Evolutionary conservation across 2,888 invertebrate species (phyloP).

Genomic region (Acronicta leporina): DNA sequence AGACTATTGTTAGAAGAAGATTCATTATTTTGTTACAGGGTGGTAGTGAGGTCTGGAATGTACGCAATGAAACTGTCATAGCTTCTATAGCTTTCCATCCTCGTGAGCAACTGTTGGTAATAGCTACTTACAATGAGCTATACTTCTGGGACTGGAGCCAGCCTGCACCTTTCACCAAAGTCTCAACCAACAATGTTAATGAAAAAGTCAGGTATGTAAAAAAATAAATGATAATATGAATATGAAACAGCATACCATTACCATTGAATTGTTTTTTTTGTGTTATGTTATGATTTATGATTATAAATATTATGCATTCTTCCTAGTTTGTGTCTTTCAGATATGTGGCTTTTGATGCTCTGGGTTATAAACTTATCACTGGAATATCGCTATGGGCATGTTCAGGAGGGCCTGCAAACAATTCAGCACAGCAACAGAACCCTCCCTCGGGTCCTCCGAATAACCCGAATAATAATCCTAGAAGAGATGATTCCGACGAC

Average conservation of each 20-base stretch:
- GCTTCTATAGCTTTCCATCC: slow-evolving; percentile 97
- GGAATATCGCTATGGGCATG: slow-evolving; percentile 91
- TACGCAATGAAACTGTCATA: slow-evolving; percentile 92
- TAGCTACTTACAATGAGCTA: slow-evolving; percentile 95
- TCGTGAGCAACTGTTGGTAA: slow-evolving; percentile 93
- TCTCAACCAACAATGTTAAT: slow-evolving; percentile 92
- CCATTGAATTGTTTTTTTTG: background rate
- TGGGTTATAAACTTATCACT: slow-evolving; percentile 94
- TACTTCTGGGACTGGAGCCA: slow-evolving; percentile 97
- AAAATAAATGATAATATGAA: background rate
- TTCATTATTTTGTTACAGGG: slow-evolving; percentile 86
- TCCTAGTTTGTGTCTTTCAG: slow-evolving; percentile 81
- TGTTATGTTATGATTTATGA: slow-evolving; percentile 13
- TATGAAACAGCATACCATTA: too few species aligned
- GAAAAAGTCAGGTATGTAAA: slow-evolving; percentile 93
- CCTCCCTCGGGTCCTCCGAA: slow-evolving; percentile 61
- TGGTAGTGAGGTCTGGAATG: slow-evolving; percentile 95
- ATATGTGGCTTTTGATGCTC: slow-evolving; percentile 95
- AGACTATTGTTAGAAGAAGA: too few species aligned
- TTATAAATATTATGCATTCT: slow-evolving; percentile 42
- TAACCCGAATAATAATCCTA: slow-evolving; percentile 65
- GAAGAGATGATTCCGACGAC: slow-evolving; percentile 69
- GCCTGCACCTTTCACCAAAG: slow-evolving; percentile 92
- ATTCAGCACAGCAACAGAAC: slow-evolving; percentile 68
- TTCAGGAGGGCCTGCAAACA: slow-evolving; percentile 58